Base-by-base conservation (phyloP, 2,888 invertebrate genomes). In the Atrina japonica region DNA sequence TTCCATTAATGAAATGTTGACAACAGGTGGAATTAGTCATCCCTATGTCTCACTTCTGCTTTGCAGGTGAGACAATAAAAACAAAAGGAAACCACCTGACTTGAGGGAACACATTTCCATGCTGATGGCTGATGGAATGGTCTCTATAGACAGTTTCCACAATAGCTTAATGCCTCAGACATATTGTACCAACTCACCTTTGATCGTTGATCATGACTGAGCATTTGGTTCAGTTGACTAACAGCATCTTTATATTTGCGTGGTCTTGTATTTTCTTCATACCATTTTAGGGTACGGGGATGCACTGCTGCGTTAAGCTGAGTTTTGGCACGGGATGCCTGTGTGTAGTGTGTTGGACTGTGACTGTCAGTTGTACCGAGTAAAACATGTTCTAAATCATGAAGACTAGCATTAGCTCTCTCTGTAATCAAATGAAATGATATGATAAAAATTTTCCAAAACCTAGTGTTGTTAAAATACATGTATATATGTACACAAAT, bases 241-340 rank as follows among this genome's bases (percentile, higher is more conserved):
- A 77, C 79, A 41, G 84, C 84, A 75, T 83, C 82, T 60, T 66
- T 72, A 64, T 81, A 80, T 45, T 78, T 79, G 49, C 76, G 65
- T 43, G 81, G 78, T 23, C 81, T 69, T 16, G 70, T 71, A 35
- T 76, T 77, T 21, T 73, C 79, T 69, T 86, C 84, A 73, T 83
- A 77, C 82, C 83, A 86, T 7, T 78, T 79, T n/a, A 86, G 70
- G 59, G 78, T 77, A 45, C 86, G 71, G 16, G 86, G 86, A 70
- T 86, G 83, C 6, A 86, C 83, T 18, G 81, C 70, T 6, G 78
- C 73, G 6, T 74, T 76, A 3, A 86, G 73, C 25, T 83, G 75
- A 29, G 80, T 79, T 56, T 86, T 86, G 7, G 78, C 80, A 21
- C 81, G 76, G 1, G 76, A 55, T 45, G 76, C 78, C 9, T 74